These are phyloP conservation scores for Drosophila neocordata DNA, from an alignment of 1,140 invertebrate species.

Conservation along the genomic window DNA sequence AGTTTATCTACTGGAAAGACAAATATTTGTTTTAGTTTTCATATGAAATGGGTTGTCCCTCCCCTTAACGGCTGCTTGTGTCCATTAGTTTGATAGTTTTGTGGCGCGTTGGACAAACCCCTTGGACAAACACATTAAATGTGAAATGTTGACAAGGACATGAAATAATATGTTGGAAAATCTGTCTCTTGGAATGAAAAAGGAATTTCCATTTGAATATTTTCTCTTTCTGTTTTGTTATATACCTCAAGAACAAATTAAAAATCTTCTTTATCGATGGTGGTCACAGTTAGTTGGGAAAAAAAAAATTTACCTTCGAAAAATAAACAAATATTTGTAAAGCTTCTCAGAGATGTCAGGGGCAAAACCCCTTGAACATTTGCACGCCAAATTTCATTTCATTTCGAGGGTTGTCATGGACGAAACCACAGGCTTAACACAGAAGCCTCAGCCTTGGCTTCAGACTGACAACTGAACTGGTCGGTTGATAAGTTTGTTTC, in stretches of 20 bases:
- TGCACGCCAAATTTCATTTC: constrained; percentile 27
- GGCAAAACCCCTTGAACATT: constrained; percentile 14
- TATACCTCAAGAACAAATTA: background rate
- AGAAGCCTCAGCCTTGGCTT: constrained; percentile 7
- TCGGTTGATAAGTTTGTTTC: constrained; percentile 3
- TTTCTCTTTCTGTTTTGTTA: background rate
- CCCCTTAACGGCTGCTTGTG: background rate
- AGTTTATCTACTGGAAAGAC: constrained; percentile 2
- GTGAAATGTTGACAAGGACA: constrained; percentile 46
- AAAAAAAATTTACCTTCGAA: no score
- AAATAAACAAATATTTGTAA: background rate
- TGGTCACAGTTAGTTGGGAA: constrained; percentile 4
- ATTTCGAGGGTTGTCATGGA: constrained; percentile 9
- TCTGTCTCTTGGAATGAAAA: background rate
- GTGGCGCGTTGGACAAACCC: constrained; percentile 25
- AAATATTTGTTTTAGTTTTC: constrained; percentile 46
- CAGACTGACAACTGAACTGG: constrained; percentile 5
- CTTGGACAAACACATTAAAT: constrained; percentile 37
- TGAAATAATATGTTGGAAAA: constrained; percentile 12
- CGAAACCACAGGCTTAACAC: constrained; percentile 19
- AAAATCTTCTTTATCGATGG: background rate
- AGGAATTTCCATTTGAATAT: constrained; percentile 7
- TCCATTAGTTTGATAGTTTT: constrained; percentile 1
- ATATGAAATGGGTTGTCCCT: background rate
- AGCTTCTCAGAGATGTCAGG: no score